Conservation (phyloP, 2,113 vertebrate genomes). For the Corydoras sp. region DNA sequence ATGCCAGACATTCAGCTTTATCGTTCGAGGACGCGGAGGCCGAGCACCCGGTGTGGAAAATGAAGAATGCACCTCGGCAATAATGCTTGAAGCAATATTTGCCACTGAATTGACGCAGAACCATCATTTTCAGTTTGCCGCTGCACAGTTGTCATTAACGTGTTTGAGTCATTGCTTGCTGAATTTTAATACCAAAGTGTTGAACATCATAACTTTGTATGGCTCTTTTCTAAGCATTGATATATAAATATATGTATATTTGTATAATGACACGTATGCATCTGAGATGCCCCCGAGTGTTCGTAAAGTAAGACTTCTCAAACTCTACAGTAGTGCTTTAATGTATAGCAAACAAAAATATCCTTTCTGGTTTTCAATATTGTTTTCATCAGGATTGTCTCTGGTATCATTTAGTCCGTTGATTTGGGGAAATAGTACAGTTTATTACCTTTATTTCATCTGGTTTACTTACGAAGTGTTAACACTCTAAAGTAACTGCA, state of each 20-base stretch:
- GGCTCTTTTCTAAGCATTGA: slow-evolving; percentile 29
- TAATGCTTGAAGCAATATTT: slow-evolving; percentile 44
- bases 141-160: slow-evolving; percentile 24
- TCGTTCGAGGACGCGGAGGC: too few relatives aligned
- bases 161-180: slow-evolving; percentile 37
- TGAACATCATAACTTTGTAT: slow-evolving; percentile 35
- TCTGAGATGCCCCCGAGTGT: slow-evolving; percentile 30
- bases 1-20: too few relatives aligned
- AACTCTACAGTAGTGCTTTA: slow-evolving; percentile 26
- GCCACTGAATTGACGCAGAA: slow-evolving; percentile 20
- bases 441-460: slow-evolving; percentile 2
- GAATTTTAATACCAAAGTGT: slow-evolving; percentile 62
- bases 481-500: neutral
- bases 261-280: slow-evolving; percentile 18
- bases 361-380: slow-evolving; percentile 17
- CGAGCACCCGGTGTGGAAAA: too few relatives aligned
- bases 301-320: slow-evolving; percentile 16
- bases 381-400: slow-evolving; percentile 14
- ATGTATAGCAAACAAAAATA: slow-evolving; percentile 10
- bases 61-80: slow-evolving; percentile 9
- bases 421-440: slow-evolving; percentile 7
- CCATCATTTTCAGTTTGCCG: slow-evolving; percentile 3
- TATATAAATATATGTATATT: slow-evolving; percentile 32
- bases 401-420: slow-evolving; percentile 21
- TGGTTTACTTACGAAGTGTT: too few relatives aligned